These are phyloP conservation scores for Drosophila neoperkinsi DNA, from an alignment of 2,888 invertebrate genomes.

Conservation along the genomic window DNA sequence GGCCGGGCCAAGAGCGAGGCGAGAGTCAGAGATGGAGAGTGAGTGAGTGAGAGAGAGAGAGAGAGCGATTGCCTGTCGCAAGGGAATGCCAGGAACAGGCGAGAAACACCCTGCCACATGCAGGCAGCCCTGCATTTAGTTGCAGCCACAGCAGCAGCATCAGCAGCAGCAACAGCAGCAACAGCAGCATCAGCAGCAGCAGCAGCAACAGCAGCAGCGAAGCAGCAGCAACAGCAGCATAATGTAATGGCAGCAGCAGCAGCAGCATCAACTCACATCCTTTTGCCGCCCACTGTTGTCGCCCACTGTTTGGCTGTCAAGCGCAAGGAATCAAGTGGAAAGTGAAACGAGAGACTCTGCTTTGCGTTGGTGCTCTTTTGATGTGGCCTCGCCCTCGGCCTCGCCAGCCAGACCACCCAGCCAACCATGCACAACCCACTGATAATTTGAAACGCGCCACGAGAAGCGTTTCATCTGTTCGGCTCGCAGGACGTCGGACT, in stretches of 20 bases:
- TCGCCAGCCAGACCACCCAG: slow-evolving; percentile 18
- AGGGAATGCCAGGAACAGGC: slow-evolving; percentile 60
- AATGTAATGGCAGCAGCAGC: slow-evolving; percentile 6
- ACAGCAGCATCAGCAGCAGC: slow-evolving; percentile 2
- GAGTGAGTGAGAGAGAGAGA: not conserved
- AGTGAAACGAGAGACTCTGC: slow-evolving; percentile 68
- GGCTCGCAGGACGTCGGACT: slow-evolving; percentile 9
- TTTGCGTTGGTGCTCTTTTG: slow-evolving; percentile 69
- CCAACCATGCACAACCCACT: slow-evolving; percentile 8
- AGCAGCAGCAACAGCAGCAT: slow-evolving; percentile 25
- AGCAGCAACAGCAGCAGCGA: slow-evolving; percentile 31
- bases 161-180: slow-evolving; percentile 4
- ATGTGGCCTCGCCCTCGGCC: slow-evolving; percentile 74
- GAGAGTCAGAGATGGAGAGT: slow-evolving; percentile 1
- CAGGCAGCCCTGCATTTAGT: slow-evolving; percentile 55
- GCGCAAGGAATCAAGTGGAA: slow-evolving; percentile 81
- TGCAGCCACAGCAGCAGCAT: slow-evolving; percentile 39
- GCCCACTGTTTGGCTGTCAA: slow-evolving; percentile 68
- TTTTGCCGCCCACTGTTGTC: slow-evolving; percentile 43
- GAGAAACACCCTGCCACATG: slow-evolving; percentile 52
- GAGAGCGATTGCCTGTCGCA: slow-evolving; percentile 34
- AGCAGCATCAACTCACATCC: slow-evolving; percentile 29
- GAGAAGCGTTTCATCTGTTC: slow-evolving; percentile 13
- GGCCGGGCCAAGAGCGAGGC: slow-evolving; percentile 50
- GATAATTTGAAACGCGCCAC: not conserved